Conservation (phyloP, 37 sponge, comb jelly and placozoan genomes). For the Tethya wilhelma region DNA sequence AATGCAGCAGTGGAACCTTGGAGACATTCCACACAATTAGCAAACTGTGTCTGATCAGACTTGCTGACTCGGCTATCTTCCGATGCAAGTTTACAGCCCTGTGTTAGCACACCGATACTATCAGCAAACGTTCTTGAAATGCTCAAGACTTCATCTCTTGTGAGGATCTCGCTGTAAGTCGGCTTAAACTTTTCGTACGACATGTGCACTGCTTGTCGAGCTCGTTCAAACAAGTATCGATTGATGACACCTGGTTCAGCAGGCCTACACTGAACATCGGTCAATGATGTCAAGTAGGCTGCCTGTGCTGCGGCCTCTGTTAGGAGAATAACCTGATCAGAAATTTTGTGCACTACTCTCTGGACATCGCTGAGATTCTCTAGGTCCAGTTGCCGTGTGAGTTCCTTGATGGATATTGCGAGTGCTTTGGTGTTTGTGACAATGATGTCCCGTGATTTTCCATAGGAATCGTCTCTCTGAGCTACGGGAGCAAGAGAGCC, state of each 20-base stretch:
- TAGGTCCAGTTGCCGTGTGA: slow-evolving; percentile 36
- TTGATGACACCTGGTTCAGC: slow-evolving; percentile 54
- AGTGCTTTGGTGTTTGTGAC: slow-evolving; percentile 74
- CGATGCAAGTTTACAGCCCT: slow-evolving; percentile 56
- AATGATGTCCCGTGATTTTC: slow-evolving; percentile 64
- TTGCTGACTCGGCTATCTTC: slow-evolving; percentile 13
- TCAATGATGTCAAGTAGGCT: slow-evolving; percentile 70
- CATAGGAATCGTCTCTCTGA: slow-evolving; percentile 20
- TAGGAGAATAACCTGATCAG: slow-evolving; percentile 67
- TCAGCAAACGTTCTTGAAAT: slow-evolving; percentile 74
- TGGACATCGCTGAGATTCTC: slow-evolving; percentile 17
- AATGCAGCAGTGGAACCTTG: slow-evolving; percentile 67
- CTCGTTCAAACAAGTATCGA: slow-evolving; percentile 61
- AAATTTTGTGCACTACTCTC: slow-evolving; percentile 13
- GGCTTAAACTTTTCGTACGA: slow-evolving; percentile 65
- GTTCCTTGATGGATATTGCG: slow-evolving; percentile 55
- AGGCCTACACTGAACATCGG: slow-evolving; percentile 42
- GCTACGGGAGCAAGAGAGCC: slow-evolving; percentile 64
- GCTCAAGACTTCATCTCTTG: slow-evolving; percentile 41
- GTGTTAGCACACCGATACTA: slow-evolving; percentile 55
- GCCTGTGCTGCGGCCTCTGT: slow-evolving; percentile 83
- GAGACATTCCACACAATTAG: slow-evolving; percentile 48
- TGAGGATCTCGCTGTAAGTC: slow-evolving; percentile 30
- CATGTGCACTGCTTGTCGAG: slow-evolving; percentile 42
- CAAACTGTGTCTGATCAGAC: slow-evolving; percentile 53